Conservation (phyloP, 2,888 invertebrate genomes). For the Heliconius erato region DNA sequence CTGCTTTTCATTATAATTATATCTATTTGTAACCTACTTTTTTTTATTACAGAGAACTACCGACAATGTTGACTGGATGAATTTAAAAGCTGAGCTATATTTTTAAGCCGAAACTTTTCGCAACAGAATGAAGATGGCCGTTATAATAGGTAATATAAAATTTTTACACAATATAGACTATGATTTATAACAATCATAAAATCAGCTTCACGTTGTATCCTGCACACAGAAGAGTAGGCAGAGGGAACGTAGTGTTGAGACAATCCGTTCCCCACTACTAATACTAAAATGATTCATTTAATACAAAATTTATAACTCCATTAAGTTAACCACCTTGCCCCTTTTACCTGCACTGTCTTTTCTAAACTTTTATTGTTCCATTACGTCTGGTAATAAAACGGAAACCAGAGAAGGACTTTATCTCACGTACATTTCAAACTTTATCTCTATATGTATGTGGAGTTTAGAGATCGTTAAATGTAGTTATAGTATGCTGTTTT, state of each 20-base stretch:
- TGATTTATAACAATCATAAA: background rate
- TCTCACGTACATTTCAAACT: constrained; percentile 2
- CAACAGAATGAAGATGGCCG: constrained; percentile 16
- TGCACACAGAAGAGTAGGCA: no score
- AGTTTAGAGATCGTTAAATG: background rate
- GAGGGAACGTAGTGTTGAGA: no score
- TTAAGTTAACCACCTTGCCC: background rate
- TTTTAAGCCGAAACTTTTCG: background rate
- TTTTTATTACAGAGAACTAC: constrained; percentile 9
- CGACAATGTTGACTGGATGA: constrained; percentile 18
- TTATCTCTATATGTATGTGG: background rate
- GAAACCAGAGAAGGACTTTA: background rate
- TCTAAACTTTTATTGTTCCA: constrained; percentile 13
- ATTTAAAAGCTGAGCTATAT: background rate
- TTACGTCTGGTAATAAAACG: constrained; percentile 7
- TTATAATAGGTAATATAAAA: constrained; percentile 19
- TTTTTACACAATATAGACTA: background rate
- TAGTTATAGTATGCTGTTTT: background rate
- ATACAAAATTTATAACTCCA: background rate
- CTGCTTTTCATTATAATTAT: background rate
- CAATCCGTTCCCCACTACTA: no score
- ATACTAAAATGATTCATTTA: background rate
- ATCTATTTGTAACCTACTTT: background rate
- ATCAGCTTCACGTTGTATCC: no score
- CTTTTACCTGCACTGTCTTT: constrained; percentile 10